These are phyloP conservation scores for Condylura cristata DNA, from an alignment of 2,113 vertebrate genomes.

Conservation along the genomic window DNA sequence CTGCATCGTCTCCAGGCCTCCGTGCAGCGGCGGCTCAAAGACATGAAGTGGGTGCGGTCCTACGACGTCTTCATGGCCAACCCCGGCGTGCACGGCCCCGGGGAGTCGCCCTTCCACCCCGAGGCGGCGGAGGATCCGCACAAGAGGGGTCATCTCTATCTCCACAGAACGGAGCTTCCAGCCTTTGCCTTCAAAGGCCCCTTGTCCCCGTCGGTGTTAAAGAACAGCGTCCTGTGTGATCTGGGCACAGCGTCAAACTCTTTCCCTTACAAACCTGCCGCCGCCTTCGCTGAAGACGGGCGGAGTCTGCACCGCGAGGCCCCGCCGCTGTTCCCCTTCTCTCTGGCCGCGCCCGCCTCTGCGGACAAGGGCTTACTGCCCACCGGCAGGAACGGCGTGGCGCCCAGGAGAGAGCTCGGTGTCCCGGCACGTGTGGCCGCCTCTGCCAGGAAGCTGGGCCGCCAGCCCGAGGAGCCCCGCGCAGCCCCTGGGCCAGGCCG, in stretches of 20 bases:
- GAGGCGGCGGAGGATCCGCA: conserved; percentile 50
- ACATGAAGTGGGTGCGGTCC: conserved; percentile 73
- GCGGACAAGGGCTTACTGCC: conserved; percentile 60
- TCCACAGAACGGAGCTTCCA: conserved; percentile 72
- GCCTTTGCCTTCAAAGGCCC: conserved; percentile 66
- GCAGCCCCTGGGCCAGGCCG: not conserved
- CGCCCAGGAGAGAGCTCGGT: conserved; percentile 39
- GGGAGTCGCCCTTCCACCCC: conserved; percentile 68
- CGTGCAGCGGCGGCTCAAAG: conserved; percentile 40
- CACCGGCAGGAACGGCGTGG: conserved; percentile 24
- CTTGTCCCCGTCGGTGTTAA: conserved; percentile 40
- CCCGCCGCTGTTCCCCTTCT: not conserved
- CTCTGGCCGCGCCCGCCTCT: not conserved
- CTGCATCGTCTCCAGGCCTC: conserved; percentile 47
- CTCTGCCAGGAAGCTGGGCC: not conserved
- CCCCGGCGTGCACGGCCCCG: conserved; percentile 38
- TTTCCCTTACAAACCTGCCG: not conserved
- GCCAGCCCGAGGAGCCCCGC: conserved; percentile 34
- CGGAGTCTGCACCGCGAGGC: not conserved
- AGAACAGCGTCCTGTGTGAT: conserved; percentile 32
- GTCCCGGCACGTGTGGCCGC: conserved; percentile 2
- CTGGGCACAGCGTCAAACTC: not conserved
- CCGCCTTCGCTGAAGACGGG: conserved; percentile 46
- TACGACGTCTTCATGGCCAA: conserved; percentile 67
- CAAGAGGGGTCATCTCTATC: conserved; percentile 60